Base-by-base conservation (phyloP, 2,113 vertebrate species). In the Psettodes erumei region DNA sequence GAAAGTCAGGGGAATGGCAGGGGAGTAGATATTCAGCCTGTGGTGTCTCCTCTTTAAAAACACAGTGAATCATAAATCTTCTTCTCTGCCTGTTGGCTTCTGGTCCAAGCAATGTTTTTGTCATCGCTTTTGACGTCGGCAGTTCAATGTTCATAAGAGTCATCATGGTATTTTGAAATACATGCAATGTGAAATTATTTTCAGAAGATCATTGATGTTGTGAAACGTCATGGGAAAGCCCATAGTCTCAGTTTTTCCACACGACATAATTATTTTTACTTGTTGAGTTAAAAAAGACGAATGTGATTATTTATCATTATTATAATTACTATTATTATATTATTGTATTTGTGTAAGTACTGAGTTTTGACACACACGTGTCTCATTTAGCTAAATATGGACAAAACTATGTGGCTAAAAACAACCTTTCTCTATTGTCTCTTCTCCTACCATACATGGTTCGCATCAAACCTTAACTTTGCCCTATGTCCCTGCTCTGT, bases 371-470 rank as follows among this genome's bases (percentile, higher is more conserved):
- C 23, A 48, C 42, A 68, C 19, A 21, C 21, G n/a, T 60, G 45
- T 45, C 10, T 77, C 45, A 21, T 6, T 2, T 51, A 30, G 38
- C 30, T 38, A 37, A 51, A 53, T 38, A 66, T 37, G 47, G 64
- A 40, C 2, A 8, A 19, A 11, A 19, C 4, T 30, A 19, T 8
- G 28, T 1, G 11, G 43, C 11, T 33, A 32, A 45, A 55, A 43
- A 13, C n/a, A 42, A 27, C 8, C 16, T 23, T 71, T 18, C n/a
- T 16, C 28, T 15, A 70, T 63, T 83, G 78, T 76, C 55, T n/a
- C 18, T 35, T 68, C 4, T 64, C 13, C 69, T 27, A 73, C 75
- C 82, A 68, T 75, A 59, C 42, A 79, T 37, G 73, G 82, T 58
- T 56, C 33, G 30, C 30, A 42, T 42, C 25, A 40, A 59, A 43